Evolutionary conservation across 2,797 vertebrate genomes (phyloP).

Genomic region (Ciconia nigra): DNA sequence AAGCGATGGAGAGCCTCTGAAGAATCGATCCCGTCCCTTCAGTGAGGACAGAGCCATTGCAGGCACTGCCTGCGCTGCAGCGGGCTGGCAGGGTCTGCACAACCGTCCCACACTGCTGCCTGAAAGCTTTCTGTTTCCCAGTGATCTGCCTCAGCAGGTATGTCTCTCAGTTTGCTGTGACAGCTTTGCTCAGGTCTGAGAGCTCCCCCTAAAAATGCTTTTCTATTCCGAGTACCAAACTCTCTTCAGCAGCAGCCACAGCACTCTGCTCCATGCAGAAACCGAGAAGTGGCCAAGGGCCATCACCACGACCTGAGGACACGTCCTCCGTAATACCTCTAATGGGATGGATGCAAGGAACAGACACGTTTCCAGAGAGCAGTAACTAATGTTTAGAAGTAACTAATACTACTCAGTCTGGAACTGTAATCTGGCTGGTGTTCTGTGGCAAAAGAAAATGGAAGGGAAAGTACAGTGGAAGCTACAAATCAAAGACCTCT

Average conservation of each 20-base stretch:
- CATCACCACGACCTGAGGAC: fast-evolving
- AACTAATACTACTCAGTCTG: not conserved
- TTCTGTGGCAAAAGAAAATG: not conserved
- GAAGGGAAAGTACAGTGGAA: conserved; percentile 23
- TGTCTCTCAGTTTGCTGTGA: not conserved
- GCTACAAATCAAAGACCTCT: conserved; percentile 32
- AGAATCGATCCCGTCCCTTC: too few species aligned
- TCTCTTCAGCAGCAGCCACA: not conserved
- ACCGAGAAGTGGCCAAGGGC: not conserved
- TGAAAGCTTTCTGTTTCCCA: not conserved
- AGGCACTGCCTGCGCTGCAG: too few species aligned
- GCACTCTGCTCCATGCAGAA: not conserved
- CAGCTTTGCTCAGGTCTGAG: not conserved
- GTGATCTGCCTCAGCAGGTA: not conserved
- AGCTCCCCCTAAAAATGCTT: not conserved
- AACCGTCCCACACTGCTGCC: not conserved
- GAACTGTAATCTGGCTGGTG: not conserved
- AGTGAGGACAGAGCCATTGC: not conserved
- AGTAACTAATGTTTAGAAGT: not conserved
- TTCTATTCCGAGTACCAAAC: not conserved
- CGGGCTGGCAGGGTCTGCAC: not conserved
- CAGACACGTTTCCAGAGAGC: not conserved
- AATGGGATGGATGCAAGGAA: not conserved
- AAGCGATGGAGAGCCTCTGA: not conserved
- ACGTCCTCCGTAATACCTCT: fast-evolving